Evolutionary conservation across 2,797 vertebrate genomes (phyloP).

Genomic region (Lepidocolaptes lacrymiger): DNA sequence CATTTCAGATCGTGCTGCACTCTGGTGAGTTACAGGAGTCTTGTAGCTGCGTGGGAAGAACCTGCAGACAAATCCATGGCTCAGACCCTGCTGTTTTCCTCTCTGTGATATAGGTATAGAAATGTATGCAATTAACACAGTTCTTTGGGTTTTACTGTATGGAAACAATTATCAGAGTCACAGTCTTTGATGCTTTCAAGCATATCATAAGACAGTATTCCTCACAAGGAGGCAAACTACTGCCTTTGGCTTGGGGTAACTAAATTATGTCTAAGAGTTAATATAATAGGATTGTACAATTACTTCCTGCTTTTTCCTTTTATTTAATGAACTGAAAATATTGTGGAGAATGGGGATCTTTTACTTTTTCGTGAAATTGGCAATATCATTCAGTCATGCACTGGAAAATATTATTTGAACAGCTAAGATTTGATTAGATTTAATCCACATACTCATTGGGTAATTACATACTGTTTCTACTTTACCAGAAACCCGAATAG

Average conservation of each 20-base stretch:
- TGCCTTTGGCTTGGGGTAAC: neutral
- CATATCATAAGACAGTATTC: neutral
- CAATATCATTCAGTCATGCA: neutral
- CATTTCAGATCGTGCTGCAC: neutral
- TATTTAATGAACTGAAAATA: conserved; percentile 5
- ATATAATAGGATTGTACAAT: neutral
- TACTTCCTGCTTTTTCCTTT: neutral
- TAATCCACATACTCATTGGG: neutral
- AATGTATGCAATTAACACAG: neutral
- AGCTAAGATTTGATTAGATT: neutral
- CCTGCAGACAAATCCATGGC: neutral
- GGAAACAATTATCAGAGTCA: neutral
- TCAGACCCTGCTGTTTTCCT: neutral
- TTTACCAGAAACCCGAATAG: neutral
- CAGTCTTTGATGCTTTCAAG: neutral
- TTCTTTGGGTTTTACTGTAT: neutral
- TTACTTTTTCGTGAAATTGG: neutral
- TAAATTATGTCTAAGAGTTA: neutral
- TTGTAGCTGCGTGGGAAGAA: neutral
- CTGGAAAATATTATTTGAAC: conserved; percentile 25
- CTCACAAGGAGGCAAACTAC: neutral
- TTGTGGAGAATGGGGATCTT: neutral
- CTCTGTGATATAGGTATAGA: neutral
- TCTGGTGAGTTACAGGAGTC: neutral
- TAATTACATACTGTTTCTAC: neutral